A percentile compares a stretch with the other conserved stretches of the same genome.
phyloP scores from a whole-genome alignment of 2,113 vertebrate species.

The Indicator indicator region DNA sequence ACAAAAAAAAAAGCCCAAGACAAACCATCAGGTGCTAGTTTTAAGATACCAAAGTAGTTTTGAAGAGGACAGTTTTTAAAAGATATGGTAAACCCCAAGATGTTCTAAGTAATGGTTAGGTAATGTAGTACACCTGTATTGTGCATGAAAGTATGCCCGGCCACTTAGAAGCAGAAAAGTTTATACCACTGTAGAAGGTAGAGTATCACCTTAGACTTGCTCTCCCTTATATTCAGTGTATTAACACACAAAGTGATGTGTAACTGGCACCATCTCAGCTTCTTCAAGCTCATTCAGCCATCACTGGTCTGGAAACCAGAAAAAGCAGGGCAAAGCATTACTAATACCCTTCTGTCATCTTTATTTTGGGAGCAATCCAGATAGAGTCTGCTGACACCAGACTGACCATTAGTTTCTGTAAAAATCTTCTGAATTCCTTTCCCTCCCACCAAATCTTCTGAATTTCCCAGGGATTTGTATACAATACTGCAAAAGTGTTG shows the following conservation, averaged over 20 bases:
- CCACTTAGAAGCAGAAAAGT: not conserved
- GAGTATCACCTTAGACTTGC: not conserved
- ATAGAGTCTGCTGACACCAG: not conserved
- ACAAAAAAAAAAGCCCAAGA: not conserved
- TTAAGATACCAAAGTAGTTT: not conserved
- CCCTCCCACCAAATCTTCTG: not conserved
- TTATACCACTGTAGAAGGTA: not conserved
- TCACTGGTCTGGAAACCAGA: constrained; percentile 5
- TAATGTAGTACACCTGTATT: not conserved
- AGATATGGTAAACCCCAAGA: not conserved
- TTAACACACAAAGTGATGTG: not conserved
- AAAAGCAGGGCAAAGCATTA: constrained; percentile 35
- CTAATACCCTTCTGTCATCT: constrained; percentile 53
- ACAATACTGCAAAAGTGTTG: not conserved
- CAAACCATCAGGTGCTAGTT: not conserved
- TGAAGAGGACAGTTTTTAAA: not conserved
- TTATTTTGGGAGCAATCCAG: constrained; percentile 38
- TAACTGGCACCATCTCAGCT: not conserved
- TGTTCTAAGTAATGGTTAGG: not conserved
- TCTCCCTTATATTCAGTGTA: not conserved
- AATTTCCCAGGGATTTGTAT: not conserved
- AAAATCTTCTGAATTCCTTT: not conserved
- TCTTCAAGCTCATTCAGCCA: not conserved
- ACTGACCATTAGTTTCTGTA: not conserved
- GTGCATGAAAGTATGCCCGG: not conserved